These are phyloP conservation scores for Taeniopygia guttata DNA, from an alignment of 2,797 vertebrate genomes.

Conservation along the genomic window DNA sequence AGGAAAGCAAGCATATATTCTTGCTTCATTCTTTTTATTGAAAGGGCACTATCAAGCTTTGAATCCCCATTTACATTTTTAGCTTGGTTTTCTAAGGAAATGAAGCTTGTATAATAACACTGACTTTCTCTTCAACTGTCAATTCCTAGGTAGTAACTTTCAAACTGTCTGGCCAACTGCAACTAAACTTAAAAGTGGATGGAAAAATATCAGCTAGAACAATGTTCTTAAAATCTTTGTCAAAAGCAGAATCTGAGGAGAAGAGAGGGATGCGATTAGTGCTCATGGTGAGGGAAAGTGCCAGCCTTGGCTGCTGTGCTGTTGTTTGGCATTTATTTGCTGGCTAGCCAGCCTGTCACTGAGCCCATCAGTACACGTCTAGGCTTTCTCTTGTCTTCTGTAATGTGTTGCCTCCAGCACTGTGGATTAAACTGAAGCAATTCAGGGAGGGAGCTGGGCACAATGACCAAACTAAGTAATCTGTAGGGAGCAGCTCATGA, in stretches of 20 bases:
- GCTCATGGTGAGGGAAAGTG: background rate
- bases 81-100: slow-evolving; percentile 33
- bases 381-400: background rate
- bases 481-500: background rate
- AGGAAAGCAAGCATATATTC: background rate
- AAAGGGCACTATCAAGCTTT: background rate
- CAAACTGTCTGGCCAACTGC: background rate
- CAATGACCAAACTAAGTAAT: background rate
- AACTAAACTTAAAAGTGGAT: background rate
- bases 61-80: slow-evolving; percentile 5
- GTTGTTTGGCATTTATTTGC: background rate
- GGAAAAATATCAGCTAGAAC: background rate
- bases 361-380: background rate
- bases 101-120: background rate
- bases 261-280: background rate
- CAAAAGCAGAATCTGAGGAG: background rate
- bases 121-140: background rate
- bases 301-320: background rate
- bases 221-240: background rate
- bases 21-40: slow-evolving; percentile 8
- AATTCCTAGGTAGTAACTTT: background rate
- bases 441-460: background rate
- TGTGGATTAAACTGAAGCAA: background rate
- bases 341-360: background rate
- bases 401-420: background rate